These are phyloP conservation scores for Nycteola revayana DNA, from an alignment of 2,888 invertebrate species.

Conservation along the genomic window DNA sequence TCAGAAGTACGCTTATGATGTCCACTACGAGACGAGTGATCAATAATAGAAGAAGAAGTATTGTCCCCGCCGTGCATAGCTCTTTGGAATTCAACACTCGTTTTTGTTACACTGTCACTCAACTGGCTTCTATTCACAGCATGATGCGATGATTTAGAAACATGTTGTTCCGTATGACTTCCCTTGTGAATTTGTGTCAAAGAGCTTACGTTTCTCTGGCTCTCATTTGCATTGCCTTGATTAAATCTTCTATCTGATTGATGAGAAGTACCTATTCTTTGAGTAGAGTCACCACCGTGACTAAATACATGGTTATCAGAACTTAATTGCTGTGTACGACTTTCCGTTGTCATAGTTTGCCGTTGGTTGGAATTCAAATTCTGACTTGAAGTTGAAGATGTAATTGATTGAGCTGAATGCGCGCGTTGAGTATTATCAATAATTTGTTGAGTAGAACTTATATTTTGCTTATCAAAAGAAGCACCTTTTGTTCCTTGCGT, in stretches of 20 bases:
- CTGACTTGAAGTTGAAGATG: conserved; percentile 36
- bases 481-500: conserved; percentile 40
- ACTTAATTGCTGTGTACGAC: conserved; percentile 38
- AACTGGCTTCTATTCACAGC: conserved; percentile 63
- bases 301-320: conserved; percentile 28
- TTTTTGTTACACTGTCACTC: conserved; percentile 73
- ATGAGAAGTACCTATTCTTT: conserved; percentile 48
- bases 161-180: conserved; percentile 45
- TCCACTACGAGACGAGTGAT: conserved; percentile 58
- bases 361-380: conserved; percentile 35
- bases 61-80: conserved; percentile 73
- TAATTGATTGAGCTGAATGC: conserved; percentile 35
- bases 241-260: conserved; percentile 33
- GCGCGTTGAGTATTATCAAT: conserved; percentile 33
- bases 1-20: conserved; percentile 89
- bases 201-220: conserved; percentile 33
- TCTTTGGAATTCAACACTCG: conserved; percentile 78
- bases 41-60: conserved; percentile 34
- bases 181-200: conserved; percentile 38
- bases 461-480: conserved; percentile 40
- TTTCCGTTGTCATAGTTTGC: conserved; percentile 24
- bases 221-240: conserved; percentile 28
- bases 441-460: conserved; percentile 43
- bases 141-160: conserved; percentile 53
- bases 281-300: conserved; percentile 38